Evolutionary conservation across 2,888 invertebrate genomes (phyloP).

Genomic region (Pristionchus fissidentatus): DNA sequence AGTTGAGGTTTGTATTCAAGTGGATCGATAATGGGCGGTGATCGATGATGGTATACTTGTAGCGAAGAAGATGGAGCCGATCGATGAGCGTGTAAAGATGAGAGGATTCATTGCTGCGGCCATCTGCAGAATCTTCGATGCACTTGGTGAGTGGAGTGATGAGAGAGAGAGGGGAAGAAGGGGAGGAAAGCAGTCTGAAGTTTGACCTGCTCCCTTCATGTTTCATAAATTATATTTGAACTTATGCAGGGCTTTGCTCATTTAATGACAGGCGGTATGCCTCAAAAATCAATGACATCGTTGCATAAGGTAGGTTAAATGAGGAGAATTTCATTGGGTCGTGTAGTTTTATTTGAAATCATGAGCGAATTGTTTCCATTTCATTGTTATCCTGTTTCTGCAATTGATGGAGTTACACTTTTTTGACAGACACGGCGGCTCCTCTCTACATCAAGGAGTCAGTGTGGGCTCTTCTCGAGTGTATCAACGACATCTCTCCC

Average conservation of each 20-base stretch:
- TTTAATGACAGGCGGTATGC: background rate
- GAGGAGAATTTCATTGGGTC: no score
- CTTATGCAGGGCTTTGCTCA: no score
- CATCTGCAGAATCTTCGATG: constrained; percentile 60
- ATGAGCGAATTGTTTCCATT: background rate
- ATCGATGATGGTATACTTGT: background rate
- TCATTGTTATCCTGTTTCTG: background rate
- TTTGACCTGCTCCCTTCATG: no score
- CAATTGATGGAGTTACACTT: background rate
- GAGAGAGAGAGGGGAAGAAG: no score
- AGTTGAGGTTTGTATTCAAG: no score
- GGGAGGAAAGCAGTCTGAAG: no score
- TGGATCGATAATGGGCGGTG: background rate
- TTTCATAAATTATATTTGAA: background rate
- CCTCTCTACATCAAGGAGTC: background rate
- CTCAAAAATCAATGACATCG: no score
- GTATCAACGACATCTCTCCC: background rate
- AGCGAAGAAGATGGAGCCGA: background rate
- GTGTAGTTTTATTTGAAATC: background rate
- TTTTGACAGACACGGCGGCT: background rate
- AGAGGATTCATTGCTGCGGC: constrained; percentile 63
- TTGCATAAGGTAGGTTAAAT: no score
- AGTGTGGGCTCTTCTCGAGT: background rate
- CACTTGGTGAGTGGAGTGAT: constrained; percentile 52
- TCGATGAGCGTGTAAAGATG: constrained; percentile 50